Base-by-base conservation (phyloP, 1,140 invertebrate species). In the Laupala kohalensis region DNA sequence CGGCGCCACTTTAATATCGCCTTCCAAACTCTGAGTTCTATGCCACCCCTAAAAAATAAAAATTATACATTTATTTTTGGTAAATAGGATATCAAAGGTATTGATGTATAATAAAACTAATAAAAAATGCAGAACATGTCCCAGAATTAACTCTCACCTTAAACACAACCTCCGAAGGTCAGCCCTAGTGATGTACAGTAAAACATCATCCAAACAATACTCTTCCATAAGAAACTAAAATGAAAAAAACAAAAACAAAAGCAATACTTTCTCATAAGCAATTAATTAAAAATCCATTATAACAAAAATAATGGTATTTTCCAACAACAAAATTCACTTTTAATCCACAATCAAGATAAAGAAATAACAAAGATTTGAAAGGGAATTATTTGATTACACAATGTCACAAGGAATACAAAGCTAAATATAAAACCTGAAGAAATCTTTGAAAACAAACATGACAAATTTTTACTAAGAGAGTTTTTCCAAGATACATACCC, bases 191-290 rank as follows among this genome's bases (percentile, higher is more conserved):
- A 93, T 84, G 74, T 89, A 86, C 73, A 86, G 84, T 62, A 94
- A 80, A 27, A 96, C 80, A 80, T 95, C 92, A 69, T 90, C 86
- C 74, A 92, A 84, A 12, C 86, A 90, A 78, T 92, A 95, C 73
- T 92, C 88, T 79, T 95, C 90, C 69, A 83, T 78, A 24, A 89
- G 76, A 77, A 95, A 87, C 86, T 89, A 74, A 26, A 82, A 80
- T 64, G 77, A 77, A 79, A 70, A 75, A 71, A 68, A n/a, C 25
- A 71, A 6, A 66, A 25, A 4, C 27, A 26, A 26, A 15, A n/a
- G n/a, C n/a, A n/a, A n/a, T n/a, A n/a, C n/a, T n/a, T n/a, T n/a
- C n/a, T n/a, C n/a, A n/a, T n/a, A n/a, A n/a, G n/a, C n/a, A n/a
- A n/a, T n/a, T n/a, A n/a, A n/a, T n/a, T n/a, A n/a, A n/a, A n/a